Evolutionary conservation across 2,113 vertebrate genomes (phyloP), one percentile per base, ranked within the genome.

Genomic region (Rutilus rutilus): DNA sequence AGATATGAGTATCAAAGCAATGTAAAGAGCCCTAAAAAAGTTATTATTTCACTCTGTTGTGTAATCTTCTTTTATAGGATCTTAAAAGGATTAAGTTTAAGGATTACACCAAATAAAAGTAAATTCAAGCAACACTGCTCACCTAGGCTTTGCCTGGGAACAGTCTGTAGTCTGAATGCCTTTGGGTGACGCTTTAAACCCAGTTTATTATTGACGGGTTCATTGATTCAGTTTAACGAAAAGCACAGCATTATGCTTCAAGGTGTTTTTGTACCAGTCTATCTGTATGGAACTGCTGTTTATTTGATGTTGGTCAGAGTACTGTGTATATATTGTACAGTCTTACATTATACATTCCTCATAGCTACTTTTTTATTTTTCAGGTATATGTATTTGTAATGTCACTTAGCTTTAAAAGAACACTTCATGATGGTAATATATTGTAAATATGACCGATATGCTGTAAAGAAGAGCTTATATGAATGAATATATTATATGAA

Each of bases 101-200:
- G 59, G 27, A 86, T 82, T 82, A 83, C 79, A 75, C 19, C 23
- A 25, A 82, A 64, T 82, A 42, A 62, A 81, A 74, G n/a, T 75
- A 64, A 82, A 60, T 80, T 25, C 71, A 59, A 86, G 85, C 57
- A 75, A 81, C 71, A 74, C 12, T 27, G 27, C 64, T 30, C 77
- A 80, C 65, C 77, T 86, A 52, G 82, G 75, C 50, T 47, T 21
- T 73, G 19, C 23, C 47, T 10, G 36, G 7, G 47, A 50, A 77
- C 36, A 47, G 62, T 78, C n/a, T 80, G 30, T n/a, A 54, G 60
- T 36, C 21, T 78, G 15, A 77, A 78, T 36, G 75, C 50, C 76
- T 81, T 33, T 54, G 78, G 78, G 64, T 83, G 54, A 88, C 8
- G 57, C 67, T 78, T 83, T 33, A 45, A 85, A 52, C 39, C 50